Percentiles rank a stretch among this genome's conserved stretches.
phyloP scores from a whole-genome alignment of 2,797 vertebrate genomes.

The Fistularia tabacaria region DNA sequence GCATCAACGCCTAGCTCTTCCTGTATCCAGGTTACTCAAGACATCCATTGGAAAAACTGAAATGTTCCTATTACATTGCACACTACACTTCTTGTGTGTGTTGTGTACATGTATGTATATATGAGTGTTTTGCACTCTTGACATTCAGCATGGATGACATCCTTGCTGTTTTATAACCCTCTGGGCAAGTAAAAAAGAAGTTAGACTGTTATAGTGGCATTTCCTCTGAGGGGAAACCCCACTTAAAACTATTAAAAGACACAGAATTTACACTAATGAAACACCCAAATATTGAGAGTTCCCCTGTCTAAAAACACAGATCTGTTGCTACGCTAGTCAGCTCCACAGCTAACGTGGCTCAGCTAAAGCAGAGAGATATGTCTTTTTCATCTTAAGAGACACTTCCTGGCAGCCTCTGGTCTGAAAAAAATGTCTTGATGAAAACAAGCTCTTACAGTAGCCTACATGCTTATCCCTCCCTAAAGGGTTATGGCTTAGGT shows the following conservation, averaged over 20 bases:
- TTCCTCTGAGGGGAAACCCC: constrained; percentile 40
- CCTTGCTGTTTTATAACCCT: constrained; percentile 31
- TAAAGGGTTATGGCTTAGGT: constrained; percentile 62
- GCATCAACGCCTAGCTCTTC: too few species aligned
- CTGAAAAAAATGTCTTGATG: constrained; percentile 37
- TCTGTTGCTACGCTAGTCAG: constrained; percentile 73
- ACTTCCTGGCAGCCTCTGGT: constrained; percentile 28
- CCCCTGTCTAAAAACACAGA: constrained; percentile 53
- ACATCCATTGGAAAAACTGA: too few species aligned
- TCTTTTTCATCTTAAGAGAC: constrained; percentile 21
- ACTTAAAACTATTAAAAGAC: constrained; percentile 40
- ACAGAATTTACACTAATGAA: constrained; percentile 42
- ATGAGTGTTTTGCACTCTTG: constrained; percentile 14
- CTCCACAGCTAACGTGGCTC: constrained; percentile 72
- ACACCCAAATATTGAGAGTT: constrained; percentile 46
- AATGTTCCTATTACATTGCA: too few species aligned
- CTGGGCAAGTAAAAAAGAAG: constrained; percentile 20
- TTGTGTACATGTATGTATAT: constrained; percentile 2
- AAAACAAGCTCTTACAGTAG: constrained; percentile 41
- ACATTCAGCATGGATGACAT: constrained; percentile 56
- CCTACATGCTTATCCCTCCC: constrained; percentile 38
- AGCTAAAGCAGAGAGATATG: constrained; percentile 70
- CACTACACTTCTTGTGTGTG: too few species aligned
- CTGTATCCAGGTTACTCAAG: too few species aligned
- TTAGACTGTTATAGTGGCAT: constrained; percentile 32